These are phyloP conservation scores for Deilephila porcellus DNA, from an alignment of 2,888 invertebrate genomes.

Conservation along the genomic window DNA sequence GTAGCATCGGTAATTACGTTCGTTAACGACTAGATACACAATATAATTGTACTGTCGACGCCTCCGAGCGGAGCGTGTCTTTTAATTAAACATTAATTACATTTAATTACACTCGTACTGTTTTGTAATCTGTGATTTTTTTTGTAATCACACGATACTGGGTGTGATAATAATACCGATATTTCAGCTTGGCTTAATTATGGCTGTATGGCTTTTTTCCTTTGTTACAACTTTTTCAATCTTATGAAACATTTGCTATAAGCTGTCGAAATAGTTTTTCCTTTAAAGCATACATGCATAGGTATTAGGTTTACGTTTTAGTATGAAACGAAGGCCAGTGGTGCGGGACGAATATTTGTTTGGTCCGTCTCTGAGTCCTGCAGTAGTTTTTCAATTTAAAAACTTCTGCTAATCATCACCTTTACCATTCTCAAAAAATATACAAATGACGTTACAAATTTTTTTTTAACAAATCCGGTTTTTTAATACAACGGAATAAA, in stretches of 20 bases:
- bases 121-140: conserved; percentile 25
- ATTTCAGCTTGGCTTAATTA: conserved; percentile 4
- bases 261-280: too few species aligned
- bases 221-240: not conserved
- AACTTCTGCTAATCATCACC: too few species aligned
- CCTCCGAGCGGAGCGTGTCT: conserved; percentile 22
- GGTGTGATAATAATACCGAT: conserved; percentile 34
- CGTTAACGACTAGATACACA: conserved; percentile 19
- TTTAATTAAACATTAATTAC: conserved; percentile 24
- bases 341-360: too few species aligned
- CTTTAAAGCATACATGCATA: too few species aligned
- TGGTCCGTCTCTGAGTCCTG: too few species aligned
- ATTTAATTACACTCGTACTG: conserved; percentile 24
- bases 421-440: too few species aligned
- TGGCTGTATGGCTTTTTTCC: not conserved
- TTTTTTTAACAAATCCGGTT: too few species aligned
- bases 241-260: not conserved
- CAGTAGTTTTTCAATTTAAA: too few species aligned
- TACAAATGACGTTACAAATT: too few species aligned
- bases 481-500: too few species aligned
- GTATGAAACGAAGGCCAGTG: too few species aligned
- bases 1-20: conserved; percentile 11
- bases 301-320: too few species aligned
- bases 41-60: conserved; percentile 24
- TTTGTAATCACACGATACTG: conserved; percentile 24